These are phyloP conservation scores for Cichlasoma orientale DNA, from an alignment of 2,797 vertebrate genomes.

Conservation along the genomic window DNA sequence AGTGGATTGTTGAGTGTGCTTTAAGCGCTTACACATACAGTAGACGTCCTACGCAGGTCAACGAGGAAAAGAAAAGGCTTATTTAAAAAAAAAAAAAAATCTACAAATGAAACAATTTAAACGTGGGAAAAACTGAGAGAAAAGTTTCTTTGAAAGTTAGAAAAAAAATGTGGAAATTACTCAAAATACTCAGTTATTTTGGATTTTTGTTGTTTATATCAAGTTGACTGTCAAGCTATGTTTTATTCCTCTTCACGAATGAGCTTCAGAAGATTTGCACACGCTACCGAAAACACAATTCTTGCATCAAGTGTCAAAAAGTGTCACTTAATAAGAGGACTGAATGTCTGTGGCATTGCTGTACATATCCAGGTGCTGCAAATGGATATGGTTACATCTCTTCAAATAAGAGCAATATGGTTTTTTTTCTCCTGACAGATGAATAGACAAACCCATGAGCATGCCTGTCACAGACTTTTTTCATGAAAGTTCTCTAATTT, in stretches of 20 bases:
- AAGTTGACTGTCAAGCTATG: neutral
- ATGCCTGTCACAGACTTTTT: too few species aligned
- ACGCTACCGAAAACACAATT: neutral
- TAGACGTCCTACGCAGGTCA: slow-evolving; percentile 63
- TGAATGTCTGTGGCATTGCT: neutral
- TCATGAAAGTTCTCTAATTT: too few species aligned
- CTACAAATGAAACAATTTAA: neutral
- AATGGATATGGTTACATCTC: neutral
- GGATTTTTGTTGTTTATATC: neutral
- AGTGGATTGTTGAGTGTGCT: slow-evolving; percentile 19
- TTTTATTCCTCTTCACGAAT: neutral
- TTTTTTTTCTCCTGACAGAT: neutral
- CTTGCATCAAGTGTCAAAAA: neutral
- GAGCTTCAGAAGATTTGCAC: neutral
- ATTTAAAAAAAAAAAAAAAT: too few species aligned
- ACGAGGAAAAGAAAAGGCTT: neutral
- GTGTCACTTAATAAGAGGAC: neutral
- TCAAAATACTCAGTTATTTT: neutral
- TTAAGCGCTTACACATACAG: slow-evolving; percentile 34
- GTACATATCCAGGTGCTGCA: neutral
- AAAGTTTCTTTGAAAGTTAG: slow-evolving; percentile 13
- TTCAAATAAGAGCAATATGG: neutral
- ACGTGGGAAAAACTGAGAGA: neutral
- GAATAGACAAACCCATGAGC: neutral
- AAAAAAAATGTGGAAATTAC: neutral